Evolutionary conservation across 2,888 invertebrate genomes (phyloP).

Genomic region (Prosapia bicincta): DNA sequence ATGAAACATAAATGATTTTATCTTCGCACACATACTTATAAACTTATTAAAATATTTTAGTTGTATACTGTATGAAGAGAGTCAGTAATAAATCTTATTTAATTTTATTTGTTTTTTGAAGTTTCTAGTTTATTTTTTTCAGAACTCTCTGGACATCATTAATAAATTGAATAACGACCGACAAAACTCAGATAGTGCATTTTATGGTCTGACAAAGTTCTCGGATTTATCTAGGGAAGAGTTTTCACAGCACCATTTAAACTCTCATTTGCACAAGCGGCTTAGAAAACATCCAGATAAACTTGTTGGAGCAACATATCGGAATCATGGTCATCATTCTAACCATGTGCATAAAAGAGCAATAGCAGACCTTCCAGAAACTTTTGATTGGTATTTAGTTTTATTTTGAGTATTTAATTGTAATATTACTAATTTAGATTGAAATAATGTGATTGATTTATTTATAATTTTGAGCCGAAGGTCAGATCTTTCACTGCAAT

Average conservation of each 20-base stretch:
- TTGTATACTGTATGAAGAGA: too few species aligned
- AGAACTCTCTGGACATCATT: slow-evolving; percentile 54
- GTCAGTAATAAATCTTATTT: too few species aligned
- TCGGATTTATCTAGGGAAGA: slow-evolving; percentile 61
- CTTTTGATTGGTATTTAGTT: slow-evolving; percentile 53
- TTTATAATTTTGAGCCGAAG: not conserved
- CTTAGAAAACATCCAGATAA: slow-evolving; percentile 37
- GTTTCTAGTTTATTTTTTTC: slow-evolving; percentile 35
- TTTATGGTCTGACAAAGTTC: slow-evolving; percentile 58
- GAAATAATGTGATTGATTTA: not conserved
- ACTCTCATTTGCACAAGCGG: slow-evolving; percentile 38
- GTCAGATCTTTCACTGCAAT: not conserved
- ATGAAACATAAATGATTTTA: too few species aligned
- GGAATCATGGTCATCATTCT: slow-evolving; percentile 20
- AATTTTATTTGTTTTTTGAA: too few species aligned
- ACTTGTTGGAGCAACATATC: slow-evolving; percentile 18
- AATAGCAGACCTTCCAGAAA: slow-evolving; percentile 46
- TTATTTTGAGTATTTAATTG: not conserved
- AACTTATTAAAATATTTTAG: too few species aligned
- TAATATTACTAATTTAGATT: not conserved
- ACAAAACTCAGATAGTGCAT: slow-evolving; percentile 50
- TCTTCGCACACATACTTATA: too few species aligned
- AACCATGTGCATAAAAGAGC: slow-evolving; percentile 36
- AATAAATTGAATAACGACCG: slow-evolving; percentile 50
- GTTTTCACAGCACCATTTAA: slow-evolving; percentile 52